phyloP scores from a whole-genome alignment of 2,888 invertebrate species.

The Didymodactylos carnosus region DNA sequence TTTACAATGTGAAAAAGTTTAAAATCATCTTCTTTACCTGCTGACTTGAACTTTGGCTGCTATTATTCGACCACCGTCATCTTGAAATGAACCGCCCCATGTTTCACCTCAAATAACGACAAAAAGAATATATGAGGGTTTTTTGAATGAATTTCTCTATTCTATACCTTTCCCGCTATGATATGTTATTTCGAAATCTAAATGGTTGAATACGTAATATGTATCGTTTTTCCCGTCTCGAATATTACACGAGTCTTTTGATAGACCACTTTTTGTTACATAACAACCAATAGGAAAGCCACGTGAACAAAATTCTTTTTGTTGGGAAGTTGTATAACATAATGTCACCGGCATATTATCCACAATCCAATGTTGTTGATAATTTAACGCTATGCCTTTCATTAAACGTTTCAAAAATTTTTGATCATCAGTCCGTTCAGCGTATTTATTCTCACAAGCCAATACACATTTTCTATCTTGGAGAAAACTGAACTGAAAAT shows the following conservation, averaged over 20 bases:
- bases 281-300: conserved; percentile 96
- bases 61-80: conserved; percentile 65
- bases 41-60: conserved; percentile 38
- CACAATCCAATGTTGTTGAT: conserved; percentile 70
- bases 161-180: conserved; percentile 53
- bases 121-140: background rate
- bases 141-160: background rate
- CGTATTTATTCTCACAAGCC: conserved; percentile 47
- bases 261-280: conserved; percentile 43
- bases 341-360: conserved; percentile 99
- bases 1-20: background rate
- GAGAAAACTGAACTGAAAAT: conserved; percentile 49
- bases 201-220: conserved; percentile 87
- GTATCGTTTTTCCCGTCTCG: conserved; percentile 40
- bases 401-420: conserved; percentile 59
- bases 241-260: conserved; percentile 38
- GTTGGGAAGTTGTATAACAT: conserved; percentile 49
- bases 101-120: conserved; percentile 53
- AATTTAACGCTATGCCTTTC: conserved; percentile 77
- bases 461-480: conserved; percentile 40
- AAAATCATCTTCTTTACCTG: conserved; percentile 24
- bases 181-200: conserved; percentile 66
- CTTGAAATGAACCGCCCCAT: conserved; percentile 77
- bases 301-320: conserved; percentile 55
- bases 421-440: conserved; percentile 45